phyloP scores from a whole-genome alignment of 2,888 invertebrate genomes.

The Noctua comes region DNA sequence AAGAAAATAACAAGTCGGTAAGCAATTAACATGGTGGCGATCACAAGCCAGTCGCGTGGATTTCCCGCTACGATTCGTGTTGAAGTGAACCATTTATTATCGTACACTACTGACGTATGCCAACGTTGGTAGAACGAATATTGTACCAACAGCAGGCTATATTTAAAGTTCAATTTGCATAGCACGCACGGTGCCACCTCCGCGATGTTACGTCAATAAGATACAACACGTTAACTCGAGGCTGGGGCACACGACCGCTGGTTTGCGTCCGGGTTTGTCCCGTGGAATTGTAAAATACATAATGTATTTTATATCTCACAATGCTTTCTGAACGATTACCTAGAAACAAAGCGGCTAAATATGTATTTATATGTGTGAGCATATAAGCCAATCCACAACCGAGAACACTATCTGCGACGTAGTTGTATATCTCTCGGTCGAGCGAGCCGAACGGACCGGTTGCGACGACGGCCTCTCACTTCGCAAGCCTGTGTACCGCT shows the following conservation, averaged over 20 bases:
- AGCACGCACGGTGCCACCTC: slow-evolving; percentile 80
- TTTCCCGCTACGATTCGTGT: slow-evolving; percentile 88
- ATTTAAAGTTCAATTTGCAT: slow-evolving; percentile 83
- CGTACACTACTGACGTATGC: slow-evolving; percentile 85
- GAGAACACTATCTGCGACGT: slow-evolving; percentile 76
- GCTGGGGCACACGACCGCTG: slow-evolving; percentile 84
- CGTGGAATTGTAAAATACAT: slow-evolving; percentile 75
- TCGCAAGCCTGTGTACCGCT: slow-evolving; percentile 87
- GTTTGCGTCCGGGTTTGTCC: slow-evolving; percentile 88
- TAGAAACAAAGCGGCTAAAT: slow-evolving; percentile 75
- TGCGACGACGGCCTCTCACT: slow-evolving; percentile 89
- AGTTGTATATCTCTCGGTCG: slow-evolving; percentile 85
- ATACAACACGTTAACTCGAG: slow-evolving; percentile 88
- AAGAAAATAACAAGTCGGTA: slow-evolving; percentile 81
- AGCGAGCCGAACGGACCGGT: slow-evolving; percentile 87
- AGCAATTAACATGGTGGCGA: slow-evolving; percentile 86
- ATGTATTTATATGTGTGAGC: slow-evolving; percentile 65
- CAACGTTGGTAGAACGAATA: slow-evolving; percentile 71
- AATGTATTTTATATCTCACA: slow-evolving; percentile 54
- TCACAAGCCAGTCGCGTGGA: slow-evolving; percentile 89
- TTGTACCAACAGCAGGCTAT: slow-evolving; percentile 72
- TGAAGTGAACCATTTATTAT: slow-evolving; percentile 89
- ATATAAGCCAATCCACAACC: slow-evolving; percentile 68
- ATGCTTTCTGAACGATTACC: slow-evolving; percentile 70
- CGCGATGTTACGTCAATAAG: slow-evolving; percentile 88